These are phyloP conservation scores for Meloidogyne exigua DNA, from an alignment of 1,140 invertebrate species.

Conservation along the genomic window DNA sequence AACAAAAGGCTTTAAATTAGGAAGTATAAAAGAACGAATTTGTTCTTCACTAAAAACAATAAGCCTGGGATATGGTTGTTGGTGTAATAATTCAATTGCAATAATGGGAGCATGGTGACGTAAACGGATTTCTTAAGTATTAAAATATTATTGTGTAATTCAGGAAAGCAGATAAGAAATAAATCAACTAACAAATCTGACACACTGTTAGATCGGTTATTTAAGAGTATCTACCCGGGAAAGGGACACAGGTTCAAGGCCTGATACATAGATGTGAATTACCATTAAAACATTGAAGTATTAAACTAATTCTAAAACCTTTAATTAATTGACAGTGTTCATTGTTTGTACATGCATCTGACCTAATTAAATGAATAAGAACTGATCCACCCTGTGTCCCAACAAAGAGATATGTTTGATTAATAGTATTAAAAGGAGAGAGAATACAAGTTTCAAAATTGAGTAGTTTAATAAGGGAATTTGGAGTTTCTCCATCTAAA, in stretches of 20 bases:
- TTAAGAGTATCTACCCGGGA: too few relatives aligned
- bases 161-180: background rate
- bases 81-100: constrained; percentile 24
- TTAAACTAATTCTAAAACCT: background rate
- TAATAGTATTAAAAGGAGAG: background rate
- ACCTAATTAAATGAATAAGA: constrained; percentile 38
- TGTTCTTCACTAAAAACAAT: constrained; percentile 48
- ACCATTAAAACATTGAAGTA: too few relatives aligned
- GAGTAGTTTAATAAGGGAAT: constrained; percentile 33
- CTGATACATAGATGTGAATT: too few relatives aligned
- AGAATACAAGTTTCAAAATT: constrained; percentile 22
- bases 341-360: background rate
- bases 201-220: too few relatives aligned
- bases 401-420: constrained; percentile 36
- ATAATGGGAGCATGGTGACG: constrained; percentile 44
- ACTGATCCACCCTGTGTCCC: constrained; percentile 36
- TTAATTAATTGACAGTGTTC: constrained; percentile 13
- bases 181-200: background rate
- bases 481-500: constrained; percentile 40
- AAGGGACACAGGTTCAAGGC: too few relatives aligned
- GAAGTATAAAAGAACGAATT: constrained; percentile 43
- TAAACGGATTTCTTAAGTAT: constrained; percentile 39
- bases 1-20: constrained; percentile 31
- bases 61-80: constrained; percentile 14
- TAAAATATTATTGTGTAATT: too few relatives aligned